Base-by-base conservation (phyloP, 2,113 vertebrate species). In the Cololabis saira region DNA sequence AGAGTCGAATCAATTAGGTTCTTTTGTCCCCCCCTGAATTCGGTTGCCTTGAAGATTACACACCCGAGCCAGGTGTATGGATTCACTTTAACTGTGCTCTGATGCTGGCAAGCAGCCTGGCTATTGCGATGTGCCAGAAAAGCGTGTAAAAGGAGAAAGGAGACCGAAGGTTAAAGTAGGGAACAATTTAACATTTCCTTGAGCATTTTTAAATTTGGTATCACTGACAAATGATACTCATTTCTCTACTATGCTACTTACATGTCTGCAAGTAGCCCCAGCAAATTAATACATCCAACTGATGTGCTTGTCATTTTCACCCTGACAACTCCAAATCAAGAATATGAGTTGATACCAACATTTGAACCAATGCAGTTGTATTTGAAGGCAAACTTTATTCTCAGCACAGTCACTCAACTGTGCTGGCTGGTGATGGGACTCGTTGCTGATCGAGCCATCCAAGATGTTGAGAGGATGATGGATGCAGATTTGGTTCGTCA, bases 41-140 rank as follows among this genome's bases (percentile, higher is more conserved):
- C 14, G 2, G 8, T 27, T 22, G 64, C 54, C 27, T 54, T 22
- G 52, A 59, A 63, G 14, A 49, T 37, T 30, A 37, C 21, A 48
- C 12, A 49, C 13, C 43, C 33, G 5, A 27, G 48, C 50, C 50
- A 62, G 1, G 50, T n/a, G 30, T 27, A 22, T 41, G 50, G 60
- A 63, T 59, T 64, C 43, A 43, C 44, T 73, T 62, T 66, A 67
- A 44, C 61, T 15, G 3, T 22, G 64, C 42, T 40, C 51, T 62
- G 56, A 63, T 58, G 41, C 43, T 66, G 67, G 51, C 58, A 61
- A 30, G 49, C 37, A 12, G 57, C 65, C 61, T 54, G 37, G 74
- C 33, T 68, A 43, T 41, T 33, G 42, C 30, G 37, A 61, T 44
- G 69, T 56, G 58, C 22, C 45, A 52, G 10, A 15, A 4, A 17